Conservation (phyloP, 2,113 vertebrate genomes). For the Poeciliopsis prolifica region DNA sequence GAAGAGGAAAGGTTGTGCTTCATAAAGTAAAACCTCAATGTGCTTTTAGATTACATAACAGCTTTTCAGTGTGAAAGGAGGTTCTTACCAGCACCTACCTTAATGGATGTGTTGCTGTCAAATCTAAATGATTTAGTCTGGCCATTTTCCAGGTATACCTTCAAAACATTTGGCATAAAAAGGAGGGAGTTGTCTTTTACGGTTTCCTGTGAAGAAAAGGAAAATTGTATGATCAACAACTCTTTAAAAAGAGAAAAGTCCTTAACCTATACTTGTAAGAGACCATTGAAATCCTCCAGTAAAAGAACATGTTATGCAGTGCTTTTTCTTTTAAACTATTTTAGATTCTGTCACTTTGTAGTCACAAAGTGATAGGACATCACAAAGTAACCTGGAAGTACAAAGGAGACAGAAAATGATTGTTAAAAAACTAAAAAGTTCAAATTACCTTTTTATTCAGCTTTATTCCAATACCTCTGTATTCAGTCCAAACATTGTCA, state of each 20-base stretch:
- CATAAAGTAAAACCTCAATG: slow-evolving; percentile 22
- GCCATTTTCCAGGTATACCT: slow-evolving; percentile 98
- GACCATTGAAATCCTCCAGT: not conserved
- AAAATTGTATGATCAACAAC: slow-evolving; percentile 24
- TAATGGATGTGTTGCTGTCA: slow-evolving; percentile 97
- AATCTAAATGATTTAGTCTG: slow-evolving; percentile 99
- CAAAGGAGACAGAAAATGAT: no score
- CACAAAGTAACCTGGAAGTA: not conserved
- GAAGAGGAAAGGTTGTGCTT: slow-evolving; percentile 19
- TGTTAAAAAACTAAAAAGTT: no score
- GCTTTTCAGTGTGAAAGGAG: slow-evolving; percentile 19
- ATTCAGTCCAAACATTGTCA: no score
- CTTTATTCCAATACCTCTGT: no score
- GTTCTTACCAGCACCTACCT: slow-evolving; percentile 80
- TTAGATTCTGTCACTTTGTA: not conserved
- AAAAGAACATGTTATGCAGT: not conserved
- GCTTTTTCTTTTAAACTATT: not conserved
- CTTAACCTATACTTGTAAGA: not conserved
- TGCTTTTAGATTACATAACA: slow-evolving; percentile 36
- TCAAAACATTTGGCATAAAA: slow-evolving; percentile 99
- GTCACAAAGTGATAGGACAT: not conserved
- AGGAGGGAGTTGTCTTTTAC: slow-evolving; percentile 98
- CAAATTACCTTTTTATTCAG: no score
- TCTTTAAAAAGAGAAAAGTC: not conserved
- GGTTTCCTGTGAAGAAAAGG: slow-evolving; percentile 84